Evolutionary conservation across 1,140 invertebrate genomes (phyloP).

Genomic region (Diachasmimorpha longicaudata): DNA sequence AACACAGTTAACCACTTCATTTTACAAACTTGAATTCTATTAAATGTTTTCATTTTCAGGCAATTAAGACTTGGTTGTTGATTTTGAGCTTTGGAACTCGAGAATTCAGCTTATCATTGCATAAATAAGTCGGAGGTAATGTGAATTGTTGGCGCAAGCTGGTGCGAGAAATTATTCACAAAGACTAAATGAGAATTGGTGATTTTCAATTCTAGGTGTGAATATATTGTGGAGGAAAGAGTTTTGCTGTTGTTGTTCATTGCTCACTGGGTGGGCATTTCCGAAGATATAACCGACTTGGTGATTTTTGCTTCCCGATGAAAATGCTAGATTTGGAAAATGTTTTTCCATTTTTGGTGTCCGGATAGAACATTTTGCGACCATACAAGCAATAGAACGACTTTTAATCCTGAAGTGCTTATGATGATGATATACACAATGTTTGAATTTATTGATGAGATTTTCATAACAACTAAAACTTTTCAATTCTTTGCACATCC

Average conservation of each 20-base stretch:
- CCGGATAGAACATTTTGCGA: too few relatives aligned
- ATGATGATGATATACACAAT: too few relatives aligned
- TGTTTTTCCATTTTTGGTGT: background rate
- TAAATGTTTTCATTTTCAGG: background rate
- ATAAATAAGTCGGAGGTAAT: background rate
- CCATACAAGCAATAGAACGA: too few relatives aligned
- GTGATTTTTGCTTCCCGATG: background rate
- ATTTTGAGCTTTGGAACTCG: background rate
- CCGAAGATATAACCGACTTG: background rate
- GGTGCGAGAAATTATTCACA: background rate
- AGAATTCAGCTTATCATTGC: background rate
- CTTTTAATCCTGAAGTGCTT: too few relatives aligned
- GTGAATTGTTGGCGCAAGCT: background rate
- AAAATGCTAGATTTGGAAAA: too few relatives aligned
- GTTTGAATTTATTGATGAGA: too few relatives aligned
- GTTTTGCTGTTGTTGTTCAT: background rate
- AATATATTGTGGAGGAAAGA: background rate
- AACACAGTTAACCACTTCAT: conserved; percentile 2
- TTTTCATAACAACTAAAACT: too few relatives aligned
- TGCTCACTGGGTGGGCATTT: background rate
- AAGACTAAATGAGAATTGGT: background rate
- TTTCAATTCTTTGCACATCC: too few relatives aligned
- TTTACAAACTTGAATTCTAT: background rate
- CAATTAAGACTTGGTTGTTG: background rate
- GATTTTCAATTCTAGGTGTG: background rate